Evolutionary conservation across 2,888 invertebrate species (phyloP).

Genomic region (Tillus elongatus): DNA sequence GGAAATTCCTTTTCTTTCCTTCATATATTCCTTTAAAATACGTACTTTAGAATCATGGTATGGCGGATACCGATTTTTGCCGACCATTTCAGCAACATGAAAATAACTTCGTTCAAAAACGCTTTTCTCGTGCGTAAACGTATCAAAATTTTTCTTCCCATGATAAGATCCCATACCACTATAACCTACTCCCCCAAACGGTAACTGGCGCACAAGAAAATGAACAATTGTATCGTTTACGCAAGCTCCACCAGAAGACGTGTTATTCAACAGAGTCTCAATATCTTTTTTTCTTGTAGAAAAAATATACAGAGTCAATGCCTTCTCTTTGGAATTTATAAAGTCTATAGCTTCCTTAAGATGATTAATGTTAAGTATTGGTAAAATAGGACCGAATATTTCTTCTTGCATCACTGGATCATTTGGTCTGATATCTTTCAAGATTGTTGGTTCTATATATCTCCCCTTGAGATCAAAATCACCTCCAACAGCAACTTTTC

Average conservation of each 20-base stretch:
- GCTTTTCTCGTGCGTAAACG: slow-evolving; percentile 87
- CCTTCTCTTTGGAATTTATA: slow-evolving; percentile 83
- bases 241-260: slow-evolving; percentile 70
- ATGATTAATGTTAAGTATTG: slow-evolving; percentile 72
- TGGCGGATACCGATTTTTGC: slow-evolving; percentile 72
- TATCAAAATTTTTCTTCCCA: slow-evolving; percentile 81
- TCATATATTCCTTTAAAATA: slow-evolving; percentile 52
- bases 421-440: slow-evolving; percentile 61
- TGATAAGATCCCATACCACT: slow-evolving; percentile 95
- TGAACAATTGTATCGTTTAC: slow-evolving; percentile 86
- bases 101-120: slow-evolving; percentile 63
- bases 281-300: slow-evolving; percentile 50
- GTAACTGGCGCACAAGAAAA: slow-evolving; percentile 74
- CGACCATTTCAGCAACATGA: slow-evolving; percentile 57
- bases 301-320: slow-evolving; percentile 84
- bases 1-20: slow-evolving; percentile 55
- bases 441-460: slow-evolving; percentile 80
- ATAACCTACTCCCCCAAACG: slow-evolving; percentile 94
- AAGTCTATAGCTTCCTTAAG: slow-evolving; percentile 85
- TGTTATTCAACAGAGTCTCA: slow-evolving; percentile 58
- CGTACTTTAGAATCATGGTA: slow-evolving; percentile 65
- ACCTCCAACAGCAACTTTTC: slow-evolving; percentile 76
- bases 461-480: slow-evolving; percentile 62
- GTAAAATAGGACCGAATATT: slow-evolving; percentile 94
- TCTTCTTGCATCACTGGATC: slow-evolving; percentile 86